Evolutionary conservation across 2,888 invertebrate species (phyloP).

Genomic region (Schrankia costaestrigalis): DNA sequence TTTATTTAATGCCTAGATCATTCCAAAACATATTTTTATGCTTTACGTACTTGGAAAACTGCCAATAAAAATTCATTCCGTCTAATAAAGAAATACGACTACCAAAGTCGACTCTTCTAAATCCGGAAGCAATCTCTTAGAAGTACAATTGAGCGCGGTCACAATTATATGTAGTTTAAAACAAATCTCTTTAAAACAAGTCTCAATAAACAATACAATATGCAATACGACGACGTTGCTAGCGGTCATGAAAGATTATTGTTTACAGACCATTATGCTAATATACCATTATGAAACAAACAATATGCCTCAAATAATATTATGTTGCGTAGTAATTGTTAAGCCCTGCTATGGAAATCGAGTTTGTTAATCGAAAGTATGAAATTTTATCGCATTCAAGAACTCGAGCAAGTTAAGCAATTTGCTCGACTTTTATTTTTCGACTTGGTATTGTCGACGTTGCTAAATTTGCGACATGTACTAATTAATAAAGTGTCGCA

Average conservation of each 20-base stretch:
- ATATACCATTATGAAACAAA: constrained; percentile 39
- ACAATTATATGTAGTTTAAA: too few species aligned
- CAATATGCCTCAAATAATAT: constrained; percentile 33
- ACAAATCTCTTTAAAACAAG: too few species aligned
- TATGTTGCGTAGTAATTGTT: constrained; percentile 28
- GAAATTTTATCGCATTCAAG: constrained; percentile 24
- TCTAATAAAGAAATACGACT: too few species aligned
- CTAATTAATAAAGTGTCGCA: constrained; percentile 23
- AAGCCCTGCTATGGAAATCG: constrained; percentile 37
- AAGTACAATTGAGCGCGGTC: too few species aligned
- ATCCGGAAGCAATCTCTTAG: too few species aligned
- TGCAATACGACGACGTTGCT: constrained; percentile 11
- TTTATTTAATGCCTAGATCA: too few species aligned
- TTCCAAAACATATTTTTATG: too few species aligned
- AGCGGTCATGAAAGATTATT: constrained; percentile 28
- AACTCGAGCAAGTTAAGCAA: constrained; percentile 28
- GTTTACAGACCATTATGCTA: constrained; percentile 37
- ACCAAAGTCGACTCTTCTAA: too few species aligned
- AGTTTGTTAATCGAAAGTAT: constrained; percentile 31
- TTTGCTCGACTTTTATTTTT: constrained; percentile 21
- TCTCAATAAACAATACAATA: constrained; percentile 11
- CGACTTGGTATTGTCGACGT: constrained; percentile 3
- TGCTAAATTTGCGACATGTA: constrained; percentile 6
- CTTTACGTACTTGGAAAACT: too few species aligned
- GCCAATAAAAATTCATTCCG: too few species aligned